Evolutionary conservation across 2,113 vertebrate genomes (phyloP), one percentile per base, ranked within the genome.

Genomic region (Psilopogon haemacephalus): DNA sequence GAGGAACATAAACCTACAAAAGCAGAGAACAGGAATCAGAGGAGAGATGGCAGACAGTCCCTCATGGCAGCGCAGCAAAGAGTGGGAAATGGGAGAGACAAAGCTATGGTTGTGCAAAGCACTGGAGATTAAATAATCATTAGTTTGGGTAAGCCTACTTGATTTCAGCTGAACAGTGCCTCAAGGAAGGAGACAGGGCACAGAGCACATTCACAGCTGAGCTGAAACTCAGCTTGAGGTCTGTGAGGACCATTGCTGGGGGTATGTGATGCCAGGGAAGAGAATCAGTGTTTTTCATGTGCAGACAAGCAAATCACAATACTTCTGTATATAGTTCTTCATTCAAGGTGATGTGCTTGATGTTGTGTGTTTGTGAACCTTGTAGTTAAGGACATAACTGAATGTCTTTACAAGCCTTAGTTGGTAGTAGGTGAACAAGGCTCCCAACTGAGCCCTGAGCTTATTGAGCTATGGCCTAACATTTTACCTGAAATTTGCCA

Each of bases 261-360:
- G 5, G 3, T 4, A 4, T 10, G 18, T 26, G 33, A 17, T 38
- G 32, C 16, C 26, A 33, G 38, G 30, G 33, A 16, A 54, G 56
- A 44, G 6, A 33, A 27, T 7, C 1, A 0, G 2, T 48, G 19
- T 37, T 86, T 69, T 54, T 48, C 1, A 0, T 13, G 62, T 35
- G 23, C 17, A 70, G 26, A 27, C 6, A 21, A 42, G 9, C 58
- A n/a, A 32, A 62, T 65, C 5, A 8, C 2, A 67, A 0, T 60
- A 80, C 18, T 11, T 33, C 9, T 42, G 8, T 76, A 82, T 8
- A 12, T 24, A n/a, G 9, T 38, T 64, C 46, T 52, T 55, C 3
- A 14, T 28, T n/a, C 21, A 8, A 37, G n/a, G 8, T 71, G 64
- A 9, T 2, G 0, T 50, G 32, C 55, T 71, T 67, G n/a, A 7